A percentile compares a stretch with the other conserved stretches of the same genome.
Evolutionary conservation across 2,113 vertebrate genomes (phyloP).

Genomic region (Hoplias malabaricus): DNA sequence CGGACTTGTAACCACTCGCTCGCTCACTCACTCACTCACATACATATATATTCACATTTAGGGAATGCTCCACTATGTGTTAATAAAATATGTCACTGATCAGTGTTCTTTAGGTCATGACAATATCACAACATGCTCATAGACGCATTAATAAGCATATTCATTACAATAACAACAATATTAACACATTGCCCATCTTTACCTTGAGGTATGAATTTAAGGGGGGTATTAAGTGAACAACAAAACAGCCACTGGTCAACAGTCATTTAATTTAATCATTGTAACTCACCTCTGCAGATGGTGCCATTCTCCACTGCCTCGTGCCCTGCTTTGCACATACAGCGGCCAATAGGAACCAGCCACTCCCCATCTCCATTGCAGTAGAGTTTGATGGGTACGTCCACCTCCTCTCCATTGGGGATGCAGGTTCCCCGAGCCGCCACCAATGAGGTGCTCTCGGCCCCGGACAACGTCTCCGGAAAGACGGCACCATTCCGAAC

Average conservation of each 20-base stretch:
- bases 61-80: too few relatives aligned
- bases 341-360: conserved; percentile 95
- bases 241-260: not conserved
- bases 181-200: too few relatives aligned
- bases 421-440: conserved; percentile 89
- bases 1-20: too few relatives aligned
- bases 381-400: conserved; percentile 95
- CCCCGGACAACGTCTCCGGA: conserved; percentile 93
- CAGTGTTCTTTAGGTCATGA: too few relatives aligned
- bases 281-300: conserved; percentile 83
- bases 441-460: conserved; percentile 92
- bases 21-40: too few relatives aligned
- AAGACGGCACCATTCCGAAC: conserved; percentile 90
- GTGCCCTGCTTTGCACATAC: conserved; percentile 89
- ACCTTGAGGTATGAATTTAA: too few relatives aligned
- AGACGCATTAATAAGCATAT: too few relatives aligned
- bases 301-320: conserved; percentile 87
- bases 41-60: too few relatives aligned
- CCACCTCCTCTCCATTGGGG: conserved; percentile 90
- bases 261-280: not conserved
- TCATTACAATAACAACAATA: too few relatives aligned
- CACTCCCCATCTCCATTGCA: conserved; percentile 95
- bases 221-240: not conserved
- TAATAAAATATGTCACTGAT: too few relatives aligned
- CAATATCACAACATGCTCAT: too few relatives aligned